Evolutionary conservation across 2,113 vertebrate species (phyloP), one percentile per base, ranked within the genome.

Genomic region (Semnornis frantzii): DNA sequence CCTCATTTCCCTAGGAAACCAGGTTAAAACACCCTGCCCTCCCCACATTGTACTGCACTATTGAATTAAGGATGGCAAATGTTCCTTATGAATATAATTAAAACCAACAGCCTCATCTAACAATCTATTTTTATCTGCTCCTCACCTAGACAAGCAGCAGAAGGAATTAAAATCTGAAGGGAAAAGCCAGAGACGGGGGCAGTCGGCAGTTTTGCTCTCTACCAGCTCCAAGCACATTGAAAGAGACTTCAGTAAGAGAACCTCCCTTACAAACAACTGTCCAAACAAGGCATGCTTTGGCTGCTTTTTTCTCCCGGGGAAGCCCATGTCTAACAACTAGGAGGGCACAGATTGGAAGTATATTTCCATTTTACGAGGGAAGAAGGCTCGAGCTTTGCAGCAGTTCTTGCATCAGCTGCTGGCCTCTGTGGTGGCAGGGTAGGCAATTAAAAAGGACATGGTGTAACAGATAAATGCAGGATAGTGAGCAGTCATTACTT

Each of bases 401-500:
- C 0, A 0, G 44, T 89, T 79, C 82, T 92, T 79, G 71, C 87
- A 88, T 86, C 95, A 96, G 86, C 94, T 93, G 90, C 80, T 0
- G 12, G 82, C 71, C 68, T 71, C 81, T 0, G 2, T 58, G 83
- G 88, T 1, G 0, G 86, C 94, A 85, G 93, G 76, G 65, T 83
- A 85, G 92, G 90, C 84, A 94, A 96, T 96, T 96, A 94, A 90
- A 94, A 93, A 93, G 94, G 95, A 95, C 94, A 78, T 86, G 5
- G 0, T 91, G 94, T 82, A 96, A 92, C 92, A 92, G 93, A 92
- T 96, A 96, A 93, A 96, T 65, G 92, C 76, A 94, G 85, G 89
- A 95, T 75, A 94, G 66, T 84, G 92, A 92, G 87, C 70, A 92
- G 66, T 91, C 94, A 91, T 94, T 93, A 92, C 50, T 90, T 93